Evolutionary conservation across 2,888 invertebrate genomes (phyloP), one percentile per base, ranked within the genome.

Genomic region (Liodrosophila aerea): DNA sequence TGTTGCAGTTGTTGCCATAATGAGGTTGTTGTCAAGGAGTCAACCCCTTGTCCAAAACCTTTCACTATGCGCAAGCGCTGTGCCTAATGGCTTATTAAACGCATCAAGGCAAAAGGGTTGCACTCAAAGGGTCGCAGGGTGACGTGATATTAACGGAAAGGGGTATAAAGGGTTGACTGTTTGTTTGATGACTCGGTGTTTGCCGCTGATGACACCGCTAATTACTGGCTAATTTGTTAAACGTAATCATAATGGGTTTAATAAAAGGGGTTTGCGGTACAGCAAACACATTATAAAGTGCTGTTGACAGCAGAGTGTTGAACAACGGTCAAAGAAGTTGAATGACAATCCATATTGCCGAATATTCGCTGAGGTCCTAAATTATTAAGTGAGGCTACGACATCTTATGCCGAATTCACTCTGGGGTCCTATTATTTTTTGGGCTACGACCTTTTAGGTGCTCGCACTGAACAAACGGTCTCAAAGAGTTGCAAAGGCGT

Each of bases 31-130:
- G 61, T 68, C 57, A 54, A 34, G 30, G 50, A 54, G 63, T 64
- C 74, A 76, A 66, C 59, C 52, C 63, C 52, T 58, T 49, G 12
- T 13, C 30, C 16, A 51, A 71, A 64, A 72, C 76, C 64, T 66
- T 64, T 68, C 46, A 52, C 50, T 27, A 29, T 34, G 67, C 66
- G 56, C 60, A 45, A 39, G 59, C 61, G 64, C 59, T 39, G 27
- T 64, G 63, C 58, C 78, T 85, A 81, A 81, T 82, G 76, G 72
- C 60, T 76, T 82, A 85, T 78, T 81, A 82, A 76, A 77, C 73
- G 49, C 37, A 39, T 51, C 36, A 41, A 5, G 43, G 46, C 27
- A 47, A 33, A 64, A 45, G 59, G 74, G 70, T 36, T 52, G 39
- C 22, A n/a, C n/a, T n/a, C n/a, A 37, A 16, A 7, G 8, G 7